Conservation (phyloP, 1,140 invertebrate genomes). For the Arion vulgaris region DNA sequence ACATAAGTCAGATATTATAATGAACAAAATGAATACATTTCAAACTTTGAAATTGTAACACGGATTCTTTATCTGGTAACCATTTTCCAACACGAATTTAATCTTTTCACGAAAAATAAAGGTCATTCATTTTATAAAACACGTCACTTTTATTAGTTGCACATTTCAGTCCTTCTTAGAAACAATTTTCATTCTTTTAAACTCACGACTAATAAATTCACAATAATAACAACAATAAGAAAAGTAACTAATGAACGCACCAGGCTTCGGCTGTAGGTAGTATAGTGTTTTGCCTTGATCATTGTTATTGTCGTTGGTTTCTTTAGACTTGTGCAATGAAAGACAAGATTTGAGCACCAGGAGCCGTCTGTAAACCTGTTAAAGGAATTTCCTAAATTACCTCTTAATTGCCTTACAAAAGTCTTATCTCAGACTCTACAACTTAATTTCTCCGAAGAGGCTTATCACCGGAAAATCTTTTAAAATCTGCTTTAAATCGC, state of each 20-base stretch:
- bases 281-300: background rate
- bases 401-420: constrained; percentile 14
- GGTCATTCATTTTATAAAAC: too few species aligned
- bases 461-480: background rate
- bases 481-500: background rate
- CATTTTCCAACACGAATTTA: too few species aligned
- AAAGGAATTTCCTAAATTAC: constrained; percentile 1
- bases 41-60: too few species aligned
- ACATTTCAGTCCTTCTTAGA: too few species aligned
- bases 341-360: background rate
- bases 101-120: too few species aligned
- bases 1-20: too few species aligned
- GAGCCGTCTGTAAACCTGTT: background rate
- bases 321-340: background rate
- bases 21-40: too few species aligned
- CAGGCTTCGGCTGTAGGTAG: background rate
- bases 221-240: too few species aligned
- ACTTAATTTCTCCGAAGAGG: constrained; percentile 3
- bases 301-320: background rate
- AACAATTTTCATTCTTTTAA: too few species aligned
- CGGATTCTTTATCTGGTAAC: too few species aligned
- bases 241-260: background rate
- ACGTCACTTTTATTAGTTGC: too few species aligned
- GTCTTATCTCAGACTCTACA: constrained; percentile 7
- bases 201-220: too few species aligned